Conservation (phyloP, 2,888 invertebrate species). For the Chymomyza amoena region DNA sequence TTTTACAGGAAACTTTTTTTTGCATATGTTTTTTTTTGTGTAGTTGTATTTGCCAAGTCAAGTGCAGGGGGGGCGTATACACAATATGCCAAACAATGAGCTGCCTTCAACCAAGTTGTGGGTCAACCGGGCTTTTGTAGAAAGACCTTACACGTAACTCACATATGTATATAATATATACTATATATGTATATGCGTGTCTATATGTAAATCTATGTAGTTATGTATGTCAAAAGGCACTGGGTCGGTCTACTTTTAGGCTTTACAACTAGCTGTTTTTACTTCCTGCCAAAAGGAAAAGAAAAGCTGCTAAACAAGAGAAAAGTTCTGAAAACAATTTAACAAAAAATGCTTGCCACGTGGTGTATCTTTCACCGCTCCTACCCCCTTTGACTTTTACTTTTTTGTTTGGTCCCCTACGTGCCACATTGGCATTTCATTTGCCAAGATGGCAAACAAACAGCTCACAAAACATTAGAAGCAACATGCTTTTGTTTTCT, state of each 20-base stretch:
- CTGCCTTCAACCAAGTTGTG: neutral
- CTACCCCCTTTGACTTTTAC: neutral
- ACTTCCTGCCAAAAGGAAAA: neutral
- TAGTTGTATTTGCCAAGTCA: slow-evolving; percentile 58
- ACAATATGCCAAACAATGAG: slow-evolving; percentile 2
- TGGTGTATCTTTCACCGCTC: neutral
- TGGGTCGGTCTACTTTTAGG: slow-evolving; percentile 62
- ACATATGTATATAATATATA: slow-evolving; percentile 4
- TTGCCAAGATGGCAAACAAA: neutral
- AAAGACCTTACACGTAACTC: slow-evolving; percentile 16
- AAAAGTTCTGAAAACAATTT: slow-evolving; percentile 66
- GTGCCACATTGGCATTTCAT: slow-evolving; percentile 9
- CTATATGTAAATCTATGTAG: slow-evolving; percentile 23
- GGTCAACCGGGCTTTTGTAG: slow-evolving; percentile 14
- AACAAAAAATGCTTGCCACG: slow-evolving; percentile 47
- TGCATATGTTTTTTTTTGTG: slow-evolving; percentile 6
- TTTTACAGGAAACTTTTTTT: neutral
- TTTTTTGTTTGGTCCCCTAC: neutral
- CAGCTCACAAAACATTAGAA: neutral
- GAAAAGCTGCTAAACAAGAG: neutral
- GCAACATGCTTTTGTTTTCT: neutral
- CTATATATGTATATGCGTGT: neutral
- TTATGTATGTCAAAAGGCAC: slow-evolving; percentile 63
- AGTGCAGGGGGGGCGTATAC: slow-evolving; percentile 50
- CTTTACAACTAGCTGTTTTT: slow-evolving; percentile 6